Conservation (phyloP, 1,140 invertebrate genomes). For the Colletes latitarsis region DNA sequence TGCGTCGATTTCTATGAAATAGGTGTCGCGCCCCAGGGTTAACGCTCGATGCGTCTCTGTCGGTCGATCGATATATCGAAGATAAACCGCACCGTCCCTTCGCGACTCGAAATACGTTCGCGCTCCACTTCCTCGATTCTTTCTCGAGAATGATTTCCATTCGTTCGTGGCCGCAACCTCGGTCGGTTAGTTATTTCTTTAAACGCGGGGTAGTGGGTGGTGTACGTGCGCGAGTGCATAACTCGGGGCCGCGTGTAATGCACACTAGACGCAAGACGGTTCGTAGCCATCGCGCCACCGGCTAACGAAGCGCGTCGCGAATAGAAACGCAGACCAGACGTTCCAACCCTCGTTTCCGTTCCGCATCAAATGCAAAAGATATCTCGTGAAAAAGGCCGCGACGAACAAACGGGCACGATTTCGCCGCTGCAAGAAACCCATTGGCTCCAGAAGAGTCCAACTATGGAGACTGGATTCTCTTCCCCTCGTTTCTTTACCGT, state of each 20-base stretch:
- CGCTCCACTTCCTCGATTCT: slow-evolving; percentile 47
- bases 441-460: too few relatives aligned
- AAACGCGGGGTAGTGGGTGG: slow-evolving; percentile 13
- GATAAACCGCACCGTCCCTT: slow-evolving; percentile 31
- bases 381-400: not conserved
- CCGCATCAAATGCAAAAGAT: slow-evolving; percentile 36
- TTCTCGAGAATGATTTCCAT: slow-evolving; percentile 39
- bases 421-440: too few relatives aligned
- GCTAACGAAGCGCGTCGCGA: slow-evolving; percentile 70
- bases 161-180: slow-evolving; percentile 37
- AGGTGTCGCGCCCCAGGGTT: slow-evolving; percentile 29
- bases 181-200: slow-evolving; percentile 31
- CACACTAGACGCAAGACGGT: slow-evolving; percentile 35
- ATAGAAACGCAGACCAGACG: slow-evolving; percentile 72
- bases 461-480: too few relatives aligned
- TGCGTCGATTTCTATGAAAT: slow-evolving; percentile 19
- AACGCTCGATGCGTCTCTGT: slow-evolving; percentile 19
- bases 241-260: slow-evolving; percentile 25
- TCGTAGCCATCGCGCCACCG: slow-evolving; percentile 33
- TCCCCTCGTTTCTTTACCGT: too few relatives aligned
- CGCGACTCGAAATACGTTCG: slow-evolving; percentile 35
- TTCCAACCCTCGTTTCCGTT: slow-evolving; percentile 66
- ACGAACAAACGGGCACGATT: not conserved
- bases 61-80: slow-evolving; percentile 32
- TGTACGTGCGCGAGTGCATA: slow-evolving; percentile 50